phyloP scores from a whole-genome alignment of 2,888 invertebrate genomes.

The Chesias legatella region DNA sequence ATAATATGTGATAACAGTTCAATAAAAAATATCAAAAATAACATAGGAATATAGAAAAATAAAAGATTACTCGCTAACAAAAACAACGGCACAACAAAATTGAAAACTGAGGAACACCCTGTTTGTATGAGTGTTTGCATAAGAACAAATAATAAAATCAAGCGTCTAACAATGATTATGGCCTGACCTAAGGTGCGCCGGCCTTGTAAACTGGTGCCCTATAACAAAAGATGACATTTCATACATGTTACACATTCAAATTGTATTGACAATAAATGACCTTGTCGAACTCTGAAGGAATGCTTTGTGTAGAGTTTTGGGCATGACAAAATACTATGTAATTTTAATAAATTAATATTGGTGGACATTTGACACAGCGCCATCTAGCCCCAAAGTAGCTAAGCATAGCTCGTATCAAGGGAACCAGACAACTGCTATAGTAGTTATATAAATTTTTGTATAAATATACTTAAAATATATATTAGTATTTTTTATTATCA shows the following conservation, averaged over 20 bases:
- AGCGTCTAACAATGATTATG: constrained; percentile 59
- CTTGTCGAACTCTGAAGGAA: no score
- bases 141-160: constrained; percentile 41
- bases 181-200: constrained; percentile 77
- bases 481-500: no score
- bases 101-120: constrained; percentile 47
- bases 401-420: no score
- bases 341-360: no score
- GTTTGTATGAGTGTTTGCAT: constrained; percentile 57
- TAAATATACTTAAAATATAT: no score
- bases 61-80: constrained; percentile 27
- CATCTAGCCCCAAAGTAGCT: no score
- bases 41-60: constrained; percentile 4
- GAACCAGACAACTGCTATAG: no score
- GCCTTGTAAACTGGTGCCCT: constrained; percentile 77
- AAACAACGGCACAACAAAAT: constrained; percentile 52
- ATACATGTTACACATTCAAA: constrained; percentile 5
- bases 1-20: background rate
- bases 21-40: constrained; percentile 2
- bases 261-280: background rate
- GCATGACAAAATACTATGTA: no score
- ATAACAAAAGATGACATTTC: constrained; percentile 67
- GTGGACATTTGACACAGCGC: no score
- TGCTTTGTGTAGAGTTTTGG: no score
- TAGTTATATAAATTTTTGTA: no score